phyloP scores from a whole-genome alignment of 2,797 vertebrate species.

The Ateles fusciceps region DNA sequence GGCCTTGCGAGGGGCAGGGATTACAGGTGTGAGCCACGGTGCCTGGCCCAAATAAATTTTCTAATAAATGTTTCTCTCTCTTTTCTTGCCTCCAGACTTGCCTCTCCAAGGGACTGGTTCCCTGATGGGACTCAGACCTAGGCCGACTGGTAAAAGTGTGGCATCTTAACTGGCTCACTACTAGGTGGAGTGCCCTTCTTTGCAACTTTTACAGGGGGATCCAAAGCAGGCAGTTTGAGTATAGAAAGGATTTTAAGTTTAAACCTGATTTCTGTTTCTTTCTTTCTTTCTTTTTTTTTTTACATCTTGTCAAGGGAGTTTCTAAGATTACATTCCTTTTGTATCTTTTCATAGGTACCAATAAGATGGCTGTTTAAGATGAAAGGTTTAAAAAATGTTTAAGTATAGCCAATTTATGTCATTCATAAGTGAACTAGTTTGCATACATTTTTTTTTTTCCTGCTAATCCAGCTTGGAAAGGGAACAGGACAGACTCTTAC shows the following conservation, averaged over 20 bases:
- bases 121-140: neutral
- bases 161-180: neutral
- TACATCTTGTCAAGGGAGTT: neutral
- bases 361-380: neutral
- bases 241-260: neutral
- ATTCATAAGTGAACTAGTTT: neutral
- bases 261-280: neutral
- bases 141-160: neutral
- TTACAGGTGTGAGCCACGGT: no score
- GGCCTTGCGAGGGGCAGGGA: no score
- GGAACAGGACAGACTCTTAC: neutral
- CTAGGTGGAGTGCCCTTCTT: neutral
- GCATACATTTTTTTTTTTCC: neutral
- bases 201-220: neutral
- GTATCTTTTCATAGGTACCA: neutral
- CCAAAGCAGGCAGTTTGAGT: neutral
- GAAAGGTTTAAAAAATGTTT: neutral
- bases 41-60: no score
- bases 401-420: neutral
- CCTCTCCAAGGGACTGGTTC: neutral
- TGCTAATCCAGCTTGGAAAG: neutral
- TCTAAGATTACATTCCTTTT: neutral
- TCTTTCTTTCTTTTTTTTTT: neutral
- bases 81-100: neutral
- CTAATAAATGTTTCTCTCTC: neutral